A percentile compares a stretch with the other conserved stretches of the same genome.
phyloP scores from a whole-genome alignment of 1,140 invertebrate genomes.

The Drosophila ohnishii region DNA sequence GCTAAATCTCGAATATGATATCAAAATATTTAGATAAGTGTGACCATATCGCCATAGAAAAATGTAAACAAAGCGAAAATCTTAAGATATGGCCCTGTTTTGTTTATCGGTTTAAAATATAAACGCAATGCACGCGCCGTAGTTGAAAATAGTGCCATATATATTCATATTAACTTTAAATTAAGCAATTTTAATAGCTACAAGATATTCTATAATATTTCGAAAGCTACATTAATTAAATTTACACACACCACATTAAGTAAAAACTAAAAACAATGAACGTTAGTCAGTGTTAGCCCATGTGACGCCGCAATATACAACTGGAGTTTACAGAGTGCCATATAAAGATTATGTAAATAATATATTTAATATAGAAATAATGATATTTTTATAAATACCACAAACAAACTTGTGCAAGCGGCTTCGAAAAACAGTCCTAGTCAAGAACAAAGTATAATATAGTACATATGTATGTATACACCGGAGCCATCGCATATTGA shows the following conservation, averaged over 20 bases:
- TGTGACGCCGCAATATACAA: constrained; percentile 1
- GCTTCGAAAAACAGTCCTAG: constrained; percentile 39
- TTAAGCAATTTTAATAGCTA: not conserved
- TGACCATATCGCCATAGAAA: too few species aligned
- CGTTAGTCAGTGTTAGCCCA: not conserved
- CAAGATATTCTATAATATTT: not conserved
- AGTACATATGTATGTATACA: not conserved
- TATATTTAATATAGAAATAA: constrained; percentile 33
- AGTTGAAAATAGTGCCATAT: constrained; percentile 1
- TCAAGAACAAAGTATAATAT: constrained; percentile 37
- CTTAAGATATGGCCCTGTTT: not conserved
- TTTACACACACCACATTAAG: not conserved
- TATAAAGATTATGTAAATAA: not conserved
- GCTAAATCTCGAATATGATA: not conserved
- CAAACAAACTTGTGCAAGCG: constrained; percentile 1
- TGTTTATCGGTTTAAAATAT: not conserved
- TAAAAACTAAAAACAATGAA: not conserved
- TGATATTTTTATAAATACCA: constrained; percentile 34
- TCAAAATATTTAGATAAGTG: not conserved
- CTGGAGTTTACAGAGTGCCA: constrained; percentile 2
- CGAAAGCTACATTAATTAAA: not conserved
- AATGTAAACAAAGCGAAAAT: not conserved
- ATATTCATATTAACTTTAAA: not conserved
- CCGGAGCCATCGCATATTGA: constrained; percentile 8
- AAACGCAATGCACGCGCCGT: not conserved